phyloP scores from a whole-genome alignment of 2,113 vertebrate genomes.

The Lepus timidus region DNA sequence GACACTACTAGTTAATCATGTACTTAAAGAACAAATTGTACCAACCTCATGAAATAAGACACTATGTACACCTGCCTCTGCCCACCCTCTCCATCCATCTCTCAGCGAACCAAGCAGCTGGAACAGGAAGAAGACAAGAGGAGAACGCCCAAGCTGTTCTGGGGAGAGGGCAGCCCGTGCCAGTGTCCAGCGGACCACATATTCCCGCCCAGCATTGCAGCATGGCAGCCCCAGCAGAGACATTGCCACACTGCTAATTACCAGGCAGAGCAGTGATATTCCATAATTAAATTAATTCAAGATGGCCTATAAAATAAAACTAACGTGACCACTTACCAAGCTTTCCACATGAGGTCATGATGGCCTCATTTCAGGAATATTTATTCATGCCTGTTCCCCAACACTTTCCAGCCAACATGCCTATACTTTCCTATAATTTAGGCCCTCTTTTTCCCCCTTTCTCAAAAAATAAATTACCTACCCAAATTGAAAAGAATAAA shows the following conservation, averaged over 20 bases:
- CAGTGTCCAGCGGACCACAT: rapidly evolving
- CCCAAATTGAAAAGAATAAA: constrained; percentile 82
- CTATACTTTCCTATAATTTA: constrained; percentile 65
- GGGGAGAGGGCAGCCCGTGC: rapidly evolving
- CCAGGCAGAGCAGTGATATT: constrained; percentile 41
- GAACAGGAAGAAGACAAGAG: not conserved
- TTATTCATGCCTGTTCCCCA: constrained; percentile 49
- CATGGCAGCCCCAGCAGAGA: not conserved
- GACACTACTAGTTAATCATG: not conserved
- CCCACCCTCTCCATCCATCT: not conserved
- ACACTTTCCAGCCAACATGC: constrained; percentile 40
- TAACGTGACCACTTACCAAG: constrained; percentile 36
- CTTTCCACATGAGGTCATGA: not conserved
- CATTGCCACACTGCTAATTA: constrained; percentile 3
- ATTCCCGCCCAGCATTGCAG: not conserved
- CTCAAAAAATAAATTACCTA: constrained; percentile 83
- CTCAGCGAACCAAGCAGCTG: not conserved
- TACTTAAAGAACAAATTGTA: not conserved
- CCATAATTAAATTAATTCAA: constrained; percentile 68
- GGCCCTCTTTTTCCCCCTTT: constrained; percentile 8
- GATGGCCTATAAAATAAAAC: constrained; percentile 69
- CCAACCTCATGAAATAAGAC: not conserved
- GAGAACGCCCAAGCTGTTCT: not conserved
- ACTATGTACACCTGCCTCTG: not conserved
- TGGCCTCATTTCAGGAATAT: constrained; percentile 49